A percentile compares a stretch with the other conserved stretches of the same genome.
phyloP scores from a whole-genome alignment of 2,888 invertebrate genomes.

The Theristus sp. region DNA sequence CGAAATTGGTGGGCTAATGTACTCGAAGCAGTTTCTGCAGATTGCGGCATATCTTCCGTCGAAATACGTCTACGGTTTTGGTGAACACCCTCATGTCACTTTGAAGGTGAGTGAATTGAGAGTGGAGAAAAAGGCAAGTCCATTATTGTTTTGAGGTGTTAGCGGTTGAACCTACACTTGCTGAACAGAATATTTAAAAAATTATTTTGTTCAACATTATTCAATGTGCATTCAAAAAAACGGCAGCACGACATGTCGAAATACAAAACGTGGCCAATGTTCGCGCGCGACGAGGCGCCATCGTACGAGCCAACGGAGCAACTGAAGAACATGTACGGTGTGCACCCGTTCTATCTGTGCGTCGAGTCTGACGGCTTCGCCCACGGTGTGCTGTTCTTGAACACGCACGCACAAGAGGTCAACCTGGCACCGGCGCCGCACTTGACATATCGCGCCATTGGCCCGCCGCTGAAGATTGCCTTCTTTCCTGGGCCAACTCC shows the following conservation, averaged over 20 bases:
- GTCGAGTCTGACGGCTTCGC: slow-evolving; percentile 22
- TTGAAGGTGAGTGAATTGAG: slow-evolving; percentile 13
- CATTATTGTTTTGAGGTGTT: background rate
- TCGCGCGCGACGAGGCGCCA: slow-evolving; percentile 20
- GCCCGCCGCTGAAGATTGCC: slow-evolving; percentile 30
- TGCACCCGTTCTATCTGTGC: slow-evolving; percentile 22
- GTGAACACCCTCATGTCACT: slow-evolving; percentile 21
- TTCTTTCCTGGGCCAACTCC: slow-evolving; percentile 31
- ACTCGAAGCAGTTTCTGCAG: slow-evolving; percentile 22
- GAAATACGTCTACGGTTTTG: slow-evolving; percentile 24
- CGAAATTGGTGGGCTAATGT: slow-evolving; percentile 20
- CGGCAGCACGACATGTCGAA: slow-evolving; percentile 20
- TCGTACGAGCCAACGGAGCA: slow-evolving; percentile 13
- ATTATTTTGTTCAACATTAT: no score
- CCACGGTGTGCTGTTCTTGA: slow-evolving; percentile 22
- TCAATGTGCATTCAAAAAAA: no score
- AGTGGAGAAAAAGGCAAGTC: background rate
- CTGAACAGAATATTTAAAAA: no score
- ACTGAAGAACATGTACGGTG: slow-evolving; percentile 21
- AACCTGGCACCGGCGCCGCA: slow-evolving; percentile 7
- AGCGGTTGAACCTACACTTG: background rate
- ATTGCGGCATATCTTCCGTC: slow-evolving; percentile 21
- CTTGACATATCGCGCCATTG: slow-evolving; percentile 49
- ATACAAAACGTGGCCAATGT: slow-evolving; percentile 22
- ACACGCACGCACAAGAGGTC: slow-evolving; percentile 19